A percentile compares a stretch with the other conserved stretches of the same genome.
Conservation (phyloP, 2,113 vertebrate species). For the Pelvicachromis taeniatus region DNA sequence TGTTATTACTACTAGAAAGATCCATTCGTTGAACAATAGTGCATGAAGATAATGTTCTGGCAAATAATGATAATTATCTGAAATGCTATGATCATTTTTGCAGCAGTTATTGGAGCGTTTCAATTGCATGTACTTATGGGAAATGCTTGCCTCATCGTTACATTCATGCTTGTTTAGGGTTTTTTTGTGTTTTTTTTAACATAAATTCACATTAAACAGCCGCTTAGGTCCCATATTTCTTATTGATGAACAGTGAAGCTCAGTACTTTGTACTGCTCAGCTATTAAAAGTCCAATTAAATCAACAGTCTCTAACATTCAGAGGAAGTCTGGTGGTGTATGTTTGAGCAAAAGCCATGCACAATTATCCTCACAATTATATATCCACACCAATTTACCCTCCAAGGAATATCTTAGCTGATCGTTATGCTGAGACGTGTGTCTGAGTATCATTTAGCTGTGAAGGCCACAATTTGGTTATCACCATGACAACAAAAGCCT, state of each 20-base stretch:
- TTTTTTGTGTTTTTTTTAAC: neutral
- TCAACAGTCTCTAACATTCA: neutral
- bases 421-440: neutral
- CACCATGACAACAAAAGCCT: constrained; percentile 62
- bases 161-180: neutral
- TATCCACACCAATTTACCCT: neutral
- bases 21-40: neutral
- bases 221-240: neutral
- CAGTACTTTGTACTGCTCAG: neutral
- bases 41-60: neutral
- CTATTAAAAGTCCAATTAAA: neutral
- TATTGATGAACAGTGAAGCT: neutral
- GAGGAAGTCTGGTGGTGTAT: neutral
- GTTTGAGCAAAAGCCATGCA: neutral
- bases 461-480: constrained; percentile 52
- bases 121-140: neutral
- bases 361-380: neutral
- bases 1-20: neutral
- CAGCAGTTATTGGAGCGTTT: neutral
- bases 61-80: neutral
- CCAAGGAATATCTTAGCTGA: constrained; percentile 6
- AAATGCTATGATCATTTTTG: neutral
- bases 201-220: neutral
- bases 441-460: neutral
- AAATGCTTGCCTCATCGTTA: neutral